Evolutionary conservation across 2,888 invertebrate species (phyloP).

Genomic region (Melitaea athalia): DNA sequence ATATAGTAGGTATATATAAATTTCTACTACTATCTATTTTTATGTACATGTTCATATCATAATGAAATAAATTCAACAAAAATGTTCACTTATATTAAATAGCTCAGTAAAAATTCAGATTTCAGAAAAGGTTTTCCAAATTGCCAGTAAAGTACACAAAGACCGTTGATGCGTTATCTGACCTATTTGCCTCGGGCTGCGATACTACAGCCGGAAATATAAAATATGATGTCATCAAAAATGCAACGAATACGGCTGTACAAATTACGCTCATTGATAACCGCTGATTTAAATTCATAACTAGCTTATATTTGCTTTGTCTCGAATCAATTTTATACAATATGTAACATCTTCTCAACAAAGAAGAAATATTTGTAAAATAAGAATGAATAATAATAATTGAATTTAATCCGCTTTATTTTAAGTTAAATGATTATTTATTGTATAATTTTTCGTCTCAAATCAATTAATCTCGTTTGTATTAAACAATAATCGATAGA

Average conservation of each 20-base stretch:
- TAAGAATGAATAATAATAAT: no score
- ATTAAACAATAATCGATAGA: no score
- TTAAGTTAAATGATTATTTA: no score
- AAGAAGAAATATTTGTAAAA: no score
- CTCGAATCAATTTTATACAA: background rate
- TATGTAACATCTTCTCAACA: no score
- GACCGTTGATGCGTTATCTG: slow-evolving; percentile 24
- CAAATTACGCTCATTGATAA: slow-evolving; percentile 20
- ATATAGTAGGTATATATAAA: no score
- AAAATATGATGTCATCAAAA: slow-evolving; percentile 25
- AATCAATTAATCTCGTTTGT: no score
- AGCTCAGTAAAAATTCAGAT: slow-evolving; percentile 9
- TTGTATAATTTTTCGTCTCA: no score
- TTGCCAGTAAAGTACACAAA: slow-evolving; percentile 22
- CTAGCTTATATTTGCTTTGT: background rate
- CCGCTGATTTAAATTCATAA: slow-evolving; percentile 3
- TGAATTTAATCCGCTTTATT: no score
- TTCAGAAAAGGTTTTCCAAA: slow-evolving; percentile 21
- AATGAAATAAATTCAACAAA: background rate
- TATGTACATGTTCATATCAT: background rate
- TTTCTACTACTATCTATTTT: background rate
- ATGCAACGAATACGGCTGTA: slow-evolving; percentile 13
- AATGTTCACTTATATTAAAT: slow-evolving; percentile 6
- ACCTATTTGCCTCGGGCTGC: slow-evolving; percentile 22
- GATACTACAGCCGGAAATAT: slow-evolving; percentile 27